phyloP scores from a whole-genome alignment of 2,888 invertebrate genomes.

The Idaea straminata region DNA sequence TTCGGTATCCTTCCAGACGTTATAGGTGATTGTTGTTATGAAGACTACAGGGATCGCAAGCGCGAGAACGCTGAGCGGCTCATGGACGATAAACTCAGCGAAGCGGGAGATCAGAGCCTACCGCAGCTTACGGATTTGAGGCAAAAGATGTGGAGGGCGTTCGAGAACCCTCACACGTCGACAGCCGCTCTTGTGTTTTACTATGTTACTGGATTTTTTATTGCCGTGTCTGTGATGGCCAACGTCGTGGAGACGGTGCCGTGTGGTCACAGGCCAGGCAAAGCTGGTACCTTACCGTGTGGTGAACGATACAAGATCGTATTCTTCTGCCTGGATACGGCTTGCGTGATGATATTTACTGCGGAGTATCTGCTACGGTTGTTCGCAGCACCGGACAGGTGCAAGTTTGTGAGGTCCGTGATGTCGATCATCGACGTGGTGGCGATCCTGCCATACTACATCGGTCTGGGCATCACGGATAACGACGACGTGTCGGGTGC shows the following conservation, averaged over 20 bases:
- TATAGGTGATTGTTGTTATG: slow-evolving; percentile 99
- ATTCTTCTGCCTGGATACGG: slow-evolving; percentile 99
- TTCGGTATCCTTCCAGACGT: slow-evolving; percentile 99
- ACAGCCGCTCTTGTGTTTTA: slow-evolving; percentile 99
- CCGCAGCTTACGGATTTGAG: slow-evolving; percentile 93
- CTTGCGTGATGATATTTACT: slow-evolving; percentile 99
- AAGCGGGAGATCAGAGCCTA: slow-evolving; percentile 93
- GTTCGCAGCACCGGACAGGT: slow-evolving; percentile 98
- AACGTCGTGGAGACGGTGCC: slow-evolving; percentile 99
- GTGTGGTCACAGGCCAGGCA: slow-evolving; percentile 92
- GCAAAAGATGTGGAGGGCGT: slow-evolving; percentile 99
- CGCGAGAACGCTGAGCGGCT: slow-evolving; percentile 98
- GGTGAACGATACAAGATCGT: slow-evolving; percentile 99
- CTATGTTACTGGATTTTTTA: slow-evolving; percentile 99
- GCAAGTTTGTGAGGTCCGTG: slow-evolving; percentile 98
- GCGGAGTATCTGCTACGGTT: slow-evolving; percentile 97
- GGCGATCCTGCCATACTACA: slow-evolving; percentile 99
- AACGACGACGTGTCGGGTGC: slow-evolving; percentile 99
- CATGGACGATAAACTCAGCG: slow-evolving; percentile 97
- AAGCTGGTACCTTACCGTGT: slow-evolving; percentile 94
- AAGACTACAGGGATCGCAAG: slow-evolving; percentile 99
- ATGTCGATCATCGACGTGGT: slow-evolving; percentile 99
- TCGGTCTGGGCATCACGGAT: slow-evolving; percentile 97
- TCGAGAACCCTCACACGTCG: slow-evolving; percentile 99
- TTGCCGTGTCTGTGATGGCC: slow-evolving; percentile 99